phyloP scores from a whole-genome alignment of 2,797 vertebrate species.

The Numenius phaeopus region DNA sequence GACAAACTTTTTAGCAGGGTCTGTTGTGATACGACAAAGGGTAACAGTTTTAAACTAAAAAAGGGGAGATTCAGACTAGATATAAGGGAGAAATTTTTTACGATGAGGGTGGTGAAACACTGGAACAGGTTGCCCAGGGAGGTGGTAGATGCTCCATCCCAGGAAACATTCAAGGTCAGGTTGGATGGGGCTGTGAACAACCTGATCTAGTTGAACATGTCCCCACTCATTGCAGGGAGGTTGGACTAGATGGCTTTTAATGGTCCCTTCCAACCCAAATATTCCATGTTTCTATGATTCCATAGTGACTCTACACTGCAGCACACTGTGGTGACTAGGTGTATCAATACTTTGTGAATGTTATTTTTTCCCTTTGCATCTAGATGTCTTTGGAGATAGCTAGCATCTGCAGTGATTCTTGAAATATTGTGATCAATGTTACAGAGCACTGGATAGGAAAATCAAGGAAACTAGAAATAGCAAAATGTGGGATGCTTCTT shows the following conservation, averaged over 20 bases:
- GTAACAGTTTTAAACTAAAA: background rate
- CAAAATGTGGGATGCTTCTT: slow-evolving; percentile 57
- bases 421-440: slow-evolving; percentile 36
- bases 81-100: background rate
- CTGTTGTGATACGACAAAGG: background rate
- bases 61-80: background rate
- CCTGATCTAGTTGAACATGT: background rate
- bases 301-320: background rate
- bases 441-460: slow-evolving; percentile 32
- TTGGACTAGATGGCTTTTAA: background rate
- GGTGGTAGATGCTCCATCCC: background rate
- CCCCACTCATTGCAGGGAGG: background rate
- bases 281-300: background rate
- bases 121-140: background rate
- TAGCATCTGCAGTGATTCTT: slow-evolving; percentile 3
- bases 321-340: background rate
- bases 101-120: background rate
- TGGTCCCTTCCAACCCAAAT: background rate
- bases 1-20: background rate
- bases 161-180: background rate
- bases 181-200: background rate
- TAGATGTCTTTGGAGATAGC: background rate
- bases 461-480: slow-evolving; percentile 62
- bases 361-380: slow-evolving; percentile 1
- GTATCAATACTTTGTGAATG: background rate